phyloP scores from a whole-genome alignment of 2,113 vertebrate species.

The Pavo muticus region DNA sequence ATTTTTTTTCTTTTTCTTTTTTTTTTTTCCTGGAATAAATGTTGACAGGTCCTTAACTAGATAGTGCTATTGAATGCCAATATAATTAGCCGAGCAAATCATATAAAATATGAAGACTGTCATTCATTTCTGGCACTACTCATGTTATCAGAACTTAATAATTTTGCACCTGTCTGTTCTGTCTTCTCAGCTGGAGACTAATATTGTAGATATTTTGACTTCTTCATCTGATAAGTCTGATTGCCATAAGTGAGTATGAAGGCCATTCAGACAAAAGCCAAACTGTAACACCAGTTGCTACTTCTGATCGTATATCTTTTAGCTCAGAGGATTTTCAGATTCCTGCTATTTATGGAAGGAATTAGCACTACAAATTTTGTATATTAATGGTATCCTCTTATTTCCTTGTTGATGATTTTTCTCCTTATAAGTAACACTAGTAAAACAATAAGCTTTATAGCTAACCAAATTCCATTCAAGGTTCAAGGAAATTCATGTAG shows the following conservation, averaged over 20 bases:
- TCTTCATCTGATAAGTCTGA: background rate
- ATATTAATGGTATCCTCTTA: background rate
- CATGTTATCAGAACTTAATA: background rate
- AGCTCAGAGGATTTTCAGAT: background rate
- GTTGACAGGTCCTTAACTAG: conserved; percentile 59
- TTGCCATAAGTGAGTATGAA: background rate
- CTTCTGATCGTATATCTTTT: background rate
- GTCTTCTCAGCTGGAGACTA: conserved; percentile 18
- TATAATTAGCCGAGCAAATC: conserved; percentile 63
- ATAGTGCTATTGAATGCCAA: conserved; percentile 36
- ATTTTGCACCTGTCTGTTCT: conserved; percentile 39
- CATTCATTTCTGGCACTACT: conserved; percentile 50
- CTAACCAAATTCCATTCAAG: background rate
- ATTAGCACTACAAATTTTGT: background rate
- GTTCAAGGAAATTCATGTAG: conserved; percentile 12
- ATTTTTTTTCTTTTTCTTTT: background rate
- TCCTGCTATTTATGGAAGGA: background rate
- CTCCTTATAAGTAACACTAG: background rate
- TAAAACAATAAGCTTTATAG: conserved; percentile 18
- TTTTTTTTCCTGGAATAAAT: background rate
- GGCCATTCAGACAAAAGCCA: background rate
- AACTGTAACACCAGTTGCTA: background rate
- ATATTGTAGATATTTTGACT: conserved; percentile 19
- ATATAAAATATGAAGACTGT: background rate
- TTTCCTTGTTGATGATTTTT: background rate